Evolutionary conservation across 2,113 vertebrate species (phyloP), one percentile per base, ranked within the genome.

Genomic region (Misgurnus mizolepis): DNA sequence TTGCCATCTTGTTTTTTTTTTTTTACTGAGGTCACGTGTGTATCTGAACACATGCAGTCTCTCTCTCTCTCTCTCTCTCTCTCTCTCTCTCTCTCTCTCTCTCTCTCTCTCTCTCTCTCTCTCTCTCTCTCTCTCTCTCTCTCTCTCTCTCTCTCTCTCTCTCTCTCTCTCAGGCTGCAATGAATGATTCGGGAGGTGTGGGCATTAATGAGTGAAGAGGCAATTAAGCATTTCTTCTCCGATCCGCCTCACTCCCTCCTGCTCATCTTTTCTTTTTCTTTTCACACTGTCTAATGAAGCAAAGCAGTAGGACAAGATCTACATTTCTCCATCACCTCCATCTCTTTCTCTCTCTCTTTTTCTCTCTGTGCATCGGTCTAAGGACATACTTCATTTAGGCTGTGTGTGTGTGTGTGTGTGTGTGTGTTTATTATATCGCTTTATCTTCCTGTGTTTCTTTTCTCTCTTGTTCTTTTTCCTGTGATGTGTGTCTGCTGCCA

Each of bases 141-240:
- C 68, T 40, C 41, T 64, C 47, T 72, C 22, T 41, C 50, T 45
- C 27, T 70, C 22, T 12, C 66, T 82, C 73, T 34, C 18, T 55
- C 7, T 78, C 80, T 76, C 22, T 47, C 12, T 75, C 43, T 58
- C 43, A 43, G 15, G 18, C 47, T 58, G 67, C 80, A 80, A 83
- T 83, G 65, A 83, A 83, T 83, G 78, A 83, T 80, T 83, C 64
- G 76, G 78, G 67, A 83, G 82, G 73, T 45, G 73, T 83, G 66
- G 66, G 61, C 47, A 56, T 68, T 83, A 83, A 83, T 80, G 71
- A 80, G 72, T 71, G 58, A 56, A 76, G 65, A 80, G 69, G 72
- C 76, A 68, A 77, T 83, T 83, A 80, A 75, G 78, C 66, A 41
- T 76, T 65, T 49, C 74, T 78, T n/a, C 11, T 50, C 45, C 41